Percentiles rank a stretch among this genome's conserved stretches.
Conservation (phyloP, 37 sponge, comb jelly and placozoan genomes). For the Trichoplax adhaerens region DNA sequence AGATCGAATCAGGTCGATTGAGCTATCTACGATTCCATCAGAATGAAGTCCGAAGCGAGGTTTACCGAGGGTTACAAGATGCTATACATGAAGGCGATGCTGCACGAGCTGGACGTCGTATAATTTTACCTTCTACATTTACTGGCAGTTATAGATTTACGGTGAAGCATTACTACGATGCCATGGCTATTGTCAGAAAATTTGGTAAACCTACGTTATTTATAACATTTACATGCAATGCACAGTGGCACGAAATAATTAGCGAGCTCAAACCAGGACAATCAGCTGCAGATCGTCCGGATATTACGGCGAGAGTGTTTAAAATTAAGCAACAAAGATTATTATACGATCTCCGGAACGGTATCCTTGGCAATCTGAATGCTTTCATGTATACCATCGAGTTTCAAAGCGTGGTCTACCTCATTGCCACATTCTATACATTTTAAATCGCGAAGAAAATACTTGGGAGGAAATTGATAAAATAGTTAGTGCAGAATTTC, state of each 20-base stretch:
- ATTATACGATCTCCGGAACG: constrained; percentile 18
- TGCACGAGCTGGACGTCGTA: constrained; percentile 18
- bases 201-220: constrained; percentile 28
- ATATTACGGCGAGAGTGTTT: constrained; percentile 31
- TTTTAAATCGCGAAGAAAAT: background rate
- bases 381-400: constrained; percentile 21
- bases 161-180: constrained; percentile 36
- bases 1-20: constrained; percentile 40
- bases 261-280: constrained; percentile 17
- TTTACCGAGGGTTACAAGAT: constrained; percentile 19
- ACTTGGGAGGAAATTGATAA: constrained; percentile 3
- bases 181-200: constrained; percentile 37
- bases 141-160: constrained; percentile 38
- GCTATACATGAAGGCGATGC: constrained; percentile 22
- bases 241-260: constrained; percentile 36
- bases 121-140: constrained; percentile 43
- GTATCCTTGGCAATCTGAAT: constrained; percentile 17
- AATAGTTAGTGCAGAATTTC: background rate
- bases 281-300: constrained; percentile 24
- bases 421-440: constrained; percentile 16
- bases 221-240: constrained; percentile 37
- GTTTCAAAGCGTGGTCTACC: constrained; percentile 36
- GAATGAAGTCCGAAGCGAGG: constrained; percentile 9
- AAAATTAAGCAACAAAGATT: constrained; percentile 20
- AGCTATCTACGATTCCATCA: constrained; percentile 19